Evolutionary conservation across 2,113 vertebrate species (phyloP).

Genomic region (Grallaria varia): DNA sequence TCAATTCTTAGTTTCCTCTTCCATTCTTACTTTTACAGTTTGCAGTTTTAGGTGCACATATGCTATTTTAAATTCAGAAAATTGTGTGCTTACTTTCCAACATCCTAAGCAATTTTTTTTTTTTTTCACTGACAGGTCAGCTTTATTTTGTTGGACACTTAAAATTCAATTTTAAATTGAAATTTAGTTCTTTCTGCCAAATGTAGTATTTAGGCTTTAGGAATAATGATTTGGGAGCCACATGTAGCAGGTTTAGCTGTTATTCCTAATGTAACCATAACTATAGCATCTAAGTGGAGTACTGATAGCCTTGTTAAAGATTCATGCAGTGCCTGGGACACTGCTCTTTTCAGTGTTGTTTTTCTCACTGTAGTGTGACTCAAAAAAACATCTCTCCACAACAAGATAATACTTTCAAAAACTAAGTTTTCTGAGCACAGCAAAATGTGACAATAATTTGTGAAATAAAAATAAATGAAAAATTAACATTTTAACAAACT

Average conservation of each 20-base stretch:
- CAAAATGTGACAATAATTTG: not conserved
- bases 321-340: constrained; percentile 15
- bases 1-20: not conserved
- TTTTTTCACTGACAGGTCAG: constrained; percentile 11
- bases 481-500: not conserved
- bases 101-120: constrained; percentile 21
- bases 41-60: not conserved
- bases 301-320: constrained; percentile 58
- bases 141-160: not conserved
- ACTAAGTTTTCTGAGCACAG: not conserved
- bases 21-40: not conserved
- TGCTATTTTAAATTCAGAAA: constrained; percentile 46
- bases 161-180: constrained; percentile 18
- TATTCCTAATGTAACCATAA: constrained; percentile 1
- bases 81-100: constrained; percentile 24
- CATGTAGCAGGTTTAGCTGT: not conserved
- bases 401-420: not conserved
- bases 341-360: not conserved
- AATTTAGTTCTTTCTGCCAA: constrained; percentile 29
- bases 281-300: not conserved
- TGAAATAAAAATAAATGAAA: not conserved
- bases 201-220: constrained; percentile 6
- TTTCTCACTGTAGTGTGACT: not conserved
- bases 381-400: not conserved
- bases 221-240: constrained; percentile 39